Base-by-base conservation (phyloP, 2,888 invertebrate genomes). In the Limnephilus lunatus region DNA sequence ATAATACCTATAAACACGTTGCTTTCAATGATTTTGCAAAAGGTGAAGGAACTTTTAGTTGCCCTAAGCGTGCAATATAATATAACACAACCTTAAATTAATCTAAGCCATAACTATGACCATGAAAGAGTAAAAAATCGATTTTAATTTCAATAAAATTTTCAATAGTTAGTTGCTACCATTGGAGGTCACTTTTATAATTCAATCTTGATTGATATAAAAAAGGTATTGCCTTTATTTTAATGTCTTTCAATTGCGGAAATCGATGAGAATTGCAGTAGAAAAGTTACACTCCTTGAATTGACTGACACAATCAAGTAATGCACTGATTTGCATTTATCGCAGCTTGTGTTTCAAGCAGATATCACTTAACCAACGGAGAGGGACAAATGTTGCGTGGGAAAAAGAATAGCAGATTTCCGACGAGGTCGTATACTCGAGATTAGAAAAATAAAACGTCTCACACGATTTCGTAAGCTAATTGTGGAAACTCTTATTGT, bases 361-460 rank as follows among this genome's bases (percentile, higher is more conserved):
- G 48, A 32, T 87, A 85, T 35, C 85, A 85, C 85, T 32, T n/a
- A 48, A 35, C 80, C 80, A 30, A 81, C 25, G 35, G 81, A 39
- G 80, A 68, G 88, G 81, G 88, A 81, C 68, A 89, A 35, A 89
- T 80, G 88, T 14, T 88, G 88, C 88, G 88, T 89, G 88, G 88
- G 88, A 89, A 89, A 48, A 85, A 85, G 39, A 85, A n/a, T 53
- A 31, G 12, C 39, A 35, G 80, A 89, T 89, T 89, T 89, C 35
- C 81, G 68, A 35, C 88, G 88, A 89, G 88, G 88, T 30, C 88
- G 88, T 14, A n/a, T 25, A 39, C 35, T 80, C 88, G 80, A 68
- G 88, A 35, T 81, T 87, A 87, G 87, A 87, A 87, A 31, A 87
- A 87, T 87, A 87, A 53, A 87, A 44, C 87, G 81, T 89, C 88